Evolutionary conservation across 2,113 vertebrate genomes (phyloP).

Genomic region (Hippocampus barbouri): DNA sequence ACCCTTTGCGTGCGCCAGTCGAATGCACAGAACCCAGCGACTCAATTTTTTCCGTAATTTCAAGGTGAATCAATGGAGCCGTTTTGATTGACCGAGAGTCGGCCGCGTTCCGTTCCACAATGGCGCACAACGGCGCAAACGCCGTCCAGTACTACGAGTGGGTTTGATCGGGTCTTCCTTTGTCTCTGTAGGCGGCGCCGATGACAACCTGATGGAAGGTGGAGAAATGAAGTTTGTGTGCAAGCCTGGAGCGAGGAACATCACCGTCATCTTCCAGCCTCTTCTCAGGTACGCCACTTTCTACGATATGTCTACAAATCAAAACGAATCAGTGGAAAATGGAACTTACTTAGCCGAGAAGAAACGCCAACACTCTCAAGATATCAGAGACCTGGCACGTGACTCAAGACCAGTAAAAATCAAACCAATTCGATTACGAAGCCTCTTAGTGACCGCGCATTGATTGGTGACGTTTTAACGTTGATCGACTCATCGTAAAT

Average conservation of each 20-base stretch:
- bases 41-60: too few species aligned
- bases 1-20: too few species aligned
- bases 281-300: conserved; percentile 80
- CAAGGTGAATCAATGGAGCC: too few species aligned
- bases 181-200: conserved; percentile 81
- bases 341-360: neutral
- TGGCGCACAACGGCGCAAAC: too few species aligned
- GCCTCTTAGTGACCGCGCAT: conserved; percentile 57
- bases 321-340: conserved; percentile 2
- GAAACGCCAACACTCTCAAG: conserved; percentile 19
- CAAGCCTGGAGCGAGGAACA: conserved; percentile 95
- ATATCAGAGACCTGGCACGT: conserved; percentile 33
- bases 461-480: conserved; percentile 51
- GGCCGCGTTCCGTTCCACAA: too few species aligned
- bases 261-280: conserved; percentile 95
- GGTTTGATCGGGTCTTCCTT: neutral
- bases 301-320: neutral
- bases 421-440: conserved; percentile 53
- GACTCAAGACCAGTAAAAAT: conserved; percentile 63
- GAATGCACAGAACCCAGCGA: too few species aligned
- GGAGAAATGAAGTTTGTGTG: conserved; percentile 97
- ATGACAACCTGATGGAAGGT: conserved; percentile 97
- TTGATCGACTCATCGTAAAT: conserved; percentile 39
- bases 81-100: too few species aligned
- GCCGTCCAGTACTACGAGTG: neutral